phyloP scores from a whole-genome alignment of 2,113 vertebrate species.

The Podocnemis expansa region DNA sequence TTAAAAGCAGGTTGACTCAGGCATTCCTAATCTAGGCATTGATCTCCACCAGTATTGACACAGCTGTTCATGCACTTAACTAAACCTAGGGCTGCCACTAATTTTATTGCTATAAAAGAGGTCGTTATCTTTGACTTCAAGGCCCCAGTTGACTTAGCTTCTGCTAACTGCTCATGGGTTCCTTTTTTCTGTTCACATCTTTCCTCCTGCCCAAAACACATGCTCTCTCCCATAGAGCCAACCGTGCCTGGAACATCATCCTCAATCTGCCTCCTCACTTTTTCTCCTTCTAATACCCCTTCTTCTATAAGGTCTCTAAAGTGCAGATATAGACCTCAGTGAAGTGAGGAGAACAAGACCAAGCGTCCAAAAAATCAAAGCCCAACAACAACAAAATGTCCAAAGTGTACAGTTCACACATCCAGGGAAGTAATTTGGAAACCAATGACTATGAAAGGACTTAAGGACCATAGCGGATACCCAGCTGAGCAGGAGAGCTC shows the following conservation, averaged over 20 bases:
- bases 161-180: not conserved
- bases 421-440: not conserved
- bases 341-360: not conserved
- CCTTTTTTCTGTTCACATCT: constrained; percentile 47
- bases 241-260: constrained; percentile 28
- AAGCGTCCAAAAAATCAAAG: not conserved
- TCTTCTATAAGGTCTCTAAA: not conserved
- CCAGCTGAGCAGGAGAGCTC: not conserved
- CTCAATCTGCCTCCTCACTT: accelerated
- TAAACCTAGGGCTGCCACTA: constrained; percentile 63
- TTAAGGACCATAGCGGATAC: not conserved
- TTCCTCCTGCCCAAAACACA: constrained; percentile 45
- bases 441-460: not conserved
- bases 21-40: constrained; percentile 62
- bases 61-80: constrained; percentile 72
- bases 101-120: constrained; percentile 71
- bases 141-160: constrained; percentile 40
- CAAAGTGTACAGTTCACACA: not conserved
- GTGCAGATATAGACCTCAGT: not conserved
- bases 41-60: constrained; percentile 66
- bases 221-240: constrained; percentile 53
- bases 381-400: not conserved
- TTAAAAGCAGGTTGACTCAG: constrained; percentile 74
- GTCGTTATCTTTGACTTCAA: constrained; percentile 53
- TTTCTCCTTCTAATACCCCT: constrained; percentile 6